Evolutionary conservation across 2,888 invertebrate species (phyloP).

Genomic region (Agonopterix arenella): DNA sequence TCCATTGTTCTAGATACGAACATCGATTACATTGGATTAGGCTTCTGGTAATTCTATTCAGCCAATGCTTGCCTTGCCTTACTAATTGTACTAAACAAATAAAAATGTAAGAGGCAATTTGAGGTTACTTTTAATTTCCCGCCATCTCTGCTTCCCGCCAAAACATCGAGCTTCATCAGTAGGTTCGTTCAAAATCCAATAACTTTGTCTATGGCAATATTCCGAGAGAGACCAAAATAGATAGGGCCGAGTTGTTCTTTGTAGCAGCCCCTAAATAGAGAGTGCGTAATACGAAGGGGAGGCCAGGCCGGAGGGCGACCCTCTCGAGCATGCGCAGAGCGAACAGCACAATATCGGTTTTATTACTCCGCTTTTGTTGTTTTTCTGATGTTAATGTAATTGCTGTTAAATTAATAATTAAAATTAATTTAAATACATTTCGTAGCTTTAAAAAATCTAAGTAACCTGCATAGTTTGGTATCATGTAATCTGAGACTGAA

Average conservation of each 20-base stretch:
- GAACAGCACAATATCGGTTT: slow-evolving; percentile 55
- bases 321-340: slow-evolving; percentile 57
- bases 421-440: too few species aligned
- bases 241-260: slow-evolving; percentile 67
- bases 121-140: slow-evolving; percentile 16
- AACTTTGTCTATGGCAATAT: slow-evolving; percentile 65
- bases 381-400: slow-evolving; percentile 20
- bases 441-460: too few species aligned
- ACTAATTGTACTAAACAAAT: too few species aligned
- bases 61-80: too few species aligned
- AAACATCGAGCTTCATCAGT: slow-evolving; percentile 13
- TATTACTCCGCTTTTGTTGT: slow-evolving; percentile 63
- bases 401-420: too few species aligned
- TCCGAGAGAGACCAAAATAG: slow-evolving; percentile 66
- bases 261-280: slow-evolving; percentile 75
- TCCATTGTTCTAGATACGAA: too few species aligned
- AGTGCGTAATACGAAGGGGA: slow-evolving; percentile 73
- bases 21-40: too few species aligned
- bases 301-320: slow-evolving; percentile 42
- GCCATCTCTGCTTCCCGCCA: slow-evolving; percentile 17
- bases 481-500: too few species aligned
- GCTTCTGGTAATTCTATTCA: too few species aligned
- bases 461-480: too few species aligned
- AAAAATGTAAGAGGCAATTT: neutral
- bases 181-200: slow-evolving; percentile 51